These are phyloP conservation scores for Pocillopora grandis DNA, from an alignment of 92 coral and sea anemone species.

Conservation along the genomic window DNA sequence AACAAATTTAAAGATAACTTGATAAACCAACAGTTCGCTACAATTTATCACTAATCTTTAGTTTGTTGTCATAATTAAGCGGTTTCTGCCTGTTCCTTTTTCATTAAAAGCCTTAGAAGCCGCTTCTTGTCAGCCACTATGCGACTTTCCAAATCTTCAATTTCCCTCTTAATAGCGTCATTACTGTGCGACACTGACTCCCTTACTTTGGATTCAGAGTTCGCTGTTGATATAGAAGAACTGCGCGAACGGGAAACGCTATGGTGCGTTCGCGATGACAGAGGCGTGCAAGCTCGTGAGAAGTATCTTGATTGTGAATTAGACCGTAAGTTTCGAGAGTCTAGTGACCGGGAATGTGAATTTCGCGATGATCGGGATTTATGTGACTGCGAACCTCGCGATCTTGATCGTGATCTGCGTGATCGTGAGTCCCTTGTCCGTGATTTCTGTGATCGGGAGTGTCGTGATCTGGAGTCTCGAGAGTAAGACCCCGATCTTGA, in stretches of 20 bases:
- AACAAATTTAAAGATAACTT: too few relatives aligned
- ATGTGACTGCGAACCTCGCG: too few relatives aligned
- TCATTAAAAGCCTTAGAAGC: constrained; percentile 56
- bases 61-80: background rate
- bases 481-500: constrained; percentile 1
- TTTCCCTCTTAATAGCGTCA: constrained; percentile 73
- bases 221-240: constrained; percentile 2
- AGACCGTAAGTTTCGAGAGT: constrained; percentile 14
- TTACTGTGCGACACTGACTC: constrained; percentile 51
- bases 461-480: background rate
- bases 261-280: constrained; percentile 13
- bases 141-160: constrained; percentile 75
- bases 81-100: constrained; percentile 54
- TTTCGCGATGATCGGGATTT: too few relatives aligned
- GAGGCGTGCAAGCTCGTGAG: constrained; percentile 17
- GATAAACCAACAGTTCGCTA: too few relatives aligned
- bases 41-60: too few relatives aligned
- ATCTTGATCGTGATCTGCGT: background rate
- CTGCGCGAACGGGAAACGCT: background rate
- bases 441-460: background rate
- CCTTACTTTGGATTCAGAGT: constrained; percentile 7
- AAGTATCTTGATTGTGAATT: background rate
- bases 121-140: constrained; percentile 73
- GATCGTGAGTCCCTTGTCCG: constrained; percentile 22
- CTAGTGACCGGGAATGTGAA: too few relatives aligned